A percentile compares a stretch with the other conserved stretches of the same genome.
These are phyloP conservation scores for Scyliorhinus canicula DNA, from an alignment of 2,797 vertebrate genomes.

Conservation along the genomic window DNA sequence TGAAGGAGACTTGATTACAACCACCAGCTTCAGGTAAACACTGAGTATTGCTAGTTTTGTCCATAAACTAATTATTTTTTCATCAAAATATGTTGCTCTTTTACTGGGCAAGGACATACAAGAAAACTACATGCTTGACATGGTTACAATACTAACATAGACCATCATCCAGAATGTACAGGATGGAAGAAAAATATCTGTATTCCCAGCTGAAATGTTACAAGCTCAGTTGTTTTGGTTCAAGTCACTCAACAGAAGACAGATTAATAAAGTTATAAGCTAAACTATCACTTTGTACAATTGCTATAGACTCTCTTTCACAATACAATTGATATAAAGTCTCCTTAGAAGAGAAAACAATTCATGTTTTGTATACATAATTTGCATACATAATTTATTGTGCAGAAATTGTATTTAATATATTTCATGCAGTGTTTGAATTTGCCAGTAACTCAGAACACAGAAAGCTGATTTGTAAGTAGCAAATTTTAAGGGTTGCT, in stretches of 20 bases:
- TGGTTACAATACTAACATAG: neutral
- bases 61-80: neutral
- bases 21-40: neutral
- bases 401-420: neutral
- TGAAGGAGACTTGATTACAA: neutral
- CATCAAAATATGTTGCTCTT: neutral
- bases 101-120: neutral
- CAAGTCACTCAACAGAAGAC: neutral
- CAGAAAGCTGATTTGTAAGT: neutral
- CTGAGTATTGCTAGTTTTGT: neutral
- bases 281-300: neutral
- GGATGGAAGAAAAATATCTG: neutral
- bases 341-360: neutral
- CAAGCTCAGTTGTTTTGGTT: neutral
- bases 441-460: conserved; percentile 28
- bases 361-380: neutral
- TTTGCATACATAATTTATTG: conserved; percentile 10
- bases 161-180: neutral
- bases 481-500: neutral
- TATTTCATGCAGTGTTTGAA: conserved; percentile 20
- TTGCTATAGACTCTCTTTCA: neutral
- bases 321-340: neutral
- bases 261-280: neutral
- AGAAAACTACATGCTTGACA: neutral
- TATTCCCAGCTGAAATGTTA: neutral